phyloP scores from a whole-genome alignment of 2,888 invertebrate genomes.

The Nipponacmea schrenckii region DNA sequence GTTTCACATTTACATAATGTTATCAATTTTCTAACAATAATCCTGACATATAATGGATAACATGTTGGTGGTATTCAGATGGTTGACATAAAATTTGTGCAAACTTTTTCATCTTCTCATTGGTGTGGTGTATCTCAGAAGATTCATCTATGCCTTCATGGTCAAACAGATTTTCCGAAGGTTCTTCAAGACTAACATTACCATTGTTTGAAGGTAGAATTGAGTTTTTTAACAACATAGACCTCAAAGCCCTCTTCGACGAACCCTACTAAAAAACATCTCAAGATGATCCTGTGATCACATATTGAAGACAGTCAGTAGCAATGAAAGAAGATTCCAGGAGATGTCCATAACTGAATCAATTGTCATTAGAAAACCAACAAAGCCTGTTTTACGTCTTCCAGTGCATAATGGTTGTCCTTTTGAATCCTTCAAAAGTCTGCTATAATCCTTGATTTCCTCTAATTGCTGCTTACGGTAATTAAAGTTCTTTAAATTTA shows the following conservation, averaged over 20 bases:
- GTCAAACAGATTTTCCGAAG: neutral
- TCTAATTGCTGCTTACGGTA: too few species aligned
- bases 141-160: neutral
- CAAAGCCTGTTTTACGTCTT: neutral
- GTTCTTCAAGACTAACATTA: neutral
- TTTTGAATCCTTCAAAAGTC: neutral
- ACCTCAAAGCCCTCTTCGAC: neutral
- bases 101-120: neutral
- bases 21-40: too few species aligned
- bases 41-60: too few species aligned
- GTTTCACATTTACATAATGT: too few species aligned
- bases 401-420: neutral
- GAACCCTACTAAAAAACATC: neutral
- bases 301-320: too few species aligned
- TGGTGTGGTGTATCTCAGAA: neutral
- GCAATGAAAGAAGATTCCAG: too few species aligned
- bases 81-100: neutral
- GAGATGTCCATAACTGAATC: neutral
- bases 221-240: neutral
- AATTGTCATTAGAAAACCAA: neutral
- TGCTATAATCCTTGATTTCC: too few species aligned
- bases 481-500: too few species aligned
- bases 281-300: neutral
- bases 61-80: neutral
- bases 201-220: neutral